phyloP scores from a whole-genome alignment of 2,888 invertebrate genomes.

The Stictocephala bisonia region DNA sequence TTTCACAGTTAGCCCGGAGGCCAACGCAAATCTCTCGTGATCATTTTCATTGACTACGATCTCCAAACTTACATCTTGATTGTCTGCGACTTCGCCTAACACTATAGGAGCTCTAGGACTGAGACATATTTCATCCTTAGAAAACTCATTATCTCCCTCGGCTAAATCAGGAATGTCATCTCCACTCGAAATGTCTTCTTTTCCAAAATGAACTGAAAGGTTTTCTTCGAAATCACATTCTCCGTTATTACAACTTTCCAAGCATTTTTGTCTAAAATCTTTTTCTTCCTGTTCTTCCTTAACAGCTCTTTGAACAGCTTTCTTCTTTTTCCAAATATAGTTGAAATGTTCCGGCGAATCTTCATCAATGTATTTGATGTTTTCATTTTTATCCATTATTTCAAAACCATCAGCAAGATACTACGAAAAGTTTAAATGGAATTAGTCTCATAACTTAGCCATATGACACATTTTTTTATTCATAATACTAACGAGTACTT shows the following conservation, averaged over 20 bases:
- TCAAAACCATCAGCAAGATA: neutral
- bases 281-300: conserved; percentile 9
- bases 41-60: conserved; percentile 28
- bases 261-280: conserved; percentile 24
- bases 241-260: conserved; percentile 7
- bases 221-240: conserved; percentile 4
- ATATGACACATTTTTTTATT: too few relatives aligned
- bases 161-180: conserved; percentile 32
- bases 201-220: conserved; percentile 18
- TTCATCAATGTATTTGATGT: conserved; percentile 38
- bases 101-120: conserved; percentile 45
- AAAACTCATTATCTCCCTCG: conserved; percentile 17
- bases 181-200: conserved; percentile 24
- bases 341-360: conserved; percentile 9
- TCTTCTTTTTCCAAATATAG: conserved; percentile 49
- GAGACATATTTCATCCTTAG: conserved; percentile 10
- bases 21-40: conserved; percentile 17
- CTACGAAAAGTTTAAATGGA: too few relatives aligned
- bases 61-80: conserved; percentile 10
- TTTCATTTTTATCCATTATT: conserved; percentile 39
- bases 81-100: neutral
- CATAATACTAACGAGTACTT: too few relatives aligned
- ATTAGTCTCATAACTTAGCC: too few relatives aligned
- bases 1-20: conserved; percentile 16
- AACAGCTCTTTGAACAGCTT: conserved; percentile 38